A percentile compares a stretch with the other conserved stretches of the same genome.
Evolutionary conservation across 2,888 invertebrate genomes (phyloP).

Genomic region (Strigamia crassipes): DNA sequence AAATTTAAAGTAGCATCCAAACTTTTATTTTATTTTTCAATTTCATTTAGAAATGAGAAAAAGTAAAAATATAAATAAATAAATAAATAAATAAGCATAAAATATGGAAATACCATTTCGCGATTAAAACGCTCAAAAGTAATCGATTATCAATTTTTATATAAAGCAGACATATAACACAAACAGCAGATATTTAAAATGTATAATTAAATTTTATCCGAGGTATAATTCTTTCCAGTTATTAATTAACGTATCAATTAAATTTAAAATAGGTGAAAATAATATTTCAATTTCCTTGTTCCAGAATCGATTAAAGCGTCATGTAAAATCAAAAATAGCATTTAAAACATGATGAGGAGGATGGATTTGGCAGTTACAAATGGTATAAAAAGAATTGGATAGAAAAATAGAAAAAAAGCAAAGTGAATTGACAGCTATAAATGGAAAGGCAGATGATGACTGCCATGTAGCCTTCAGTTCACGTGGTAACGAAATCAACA

Average conservation of each 20-base stretch:
- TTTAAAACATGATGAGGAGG: slow-evolving; percentile 7
- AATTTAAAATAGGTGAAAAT: neutral
- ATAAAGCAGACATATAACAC: neutral
- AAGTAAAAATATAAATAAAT: too few relatives aligned
- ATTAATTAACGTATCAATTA: too few relatives aligned
- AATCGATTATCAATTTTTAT: neutral
- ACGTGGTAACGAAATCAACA: neutral
- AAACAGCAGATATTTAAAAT: too few relatives aligned
- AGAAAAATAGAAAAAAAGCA: too few relatives aligned
- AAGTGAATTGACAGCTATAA: slow-evolving; percentile 30
- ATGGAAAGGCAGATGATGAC: slow-evolving; percentile 25
- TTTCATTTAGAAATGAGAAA: too few relatives aligned
- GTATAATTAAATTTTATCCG: too few relatives aligned
- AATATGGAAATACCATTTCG: neutral
- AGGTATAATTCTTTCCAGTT: too few relatives aligned
- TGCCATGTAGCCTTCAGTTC: slow-evolving; percentile 4
- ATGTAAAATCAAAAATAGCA: neutral
- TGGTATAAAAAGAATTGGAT: slow-evolving; percentile 1
- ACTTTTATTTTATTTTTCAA: too few relatives aligned
- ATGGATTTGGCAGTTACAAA: slow-evolving; percentile 17
- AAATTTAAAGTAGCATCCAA: too few relatives aligned
- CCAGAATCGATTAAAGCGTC: slow-evolving; percentile 3
- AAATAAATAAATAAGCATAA: too few relatives aligned
- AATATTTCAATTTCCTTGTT: neutral
- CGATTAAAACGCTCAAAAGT: neutral